Conservation (phyloP, 2,888 invertebrate genomes). For the Drosophila quasianomalipes region DNA sequence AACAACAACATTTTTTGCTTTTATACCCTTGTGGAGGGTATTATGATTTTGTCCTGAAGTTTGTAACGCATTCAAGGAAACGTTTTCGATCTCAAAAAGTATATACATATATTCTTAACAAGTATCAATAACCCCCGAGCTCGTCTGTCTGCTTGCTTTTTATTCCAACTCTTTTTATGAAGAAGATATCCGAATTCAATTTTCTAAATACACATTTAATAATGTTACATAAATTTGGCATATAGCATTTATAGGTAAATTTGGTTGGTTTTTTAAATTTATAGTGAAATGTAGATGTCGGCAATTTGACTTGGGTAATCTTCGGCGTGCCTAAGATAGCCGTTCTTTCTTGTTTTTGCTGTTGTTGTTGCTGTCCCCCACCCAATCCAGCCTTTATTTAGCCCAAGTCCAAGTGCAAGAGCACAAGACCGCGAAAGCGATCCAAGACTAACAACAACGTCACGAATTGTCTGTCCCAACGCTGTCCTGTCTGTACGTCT, state of each 20-base stretch:
- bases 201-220: neutral
- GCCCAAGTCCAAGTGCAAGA: constrained; percentile 42
- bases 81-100: neutral
- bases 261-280: neutral
- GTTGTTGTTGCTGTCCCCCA: constrained; percentile 5
- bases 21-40: neutral
- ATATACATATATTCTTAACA: no score
- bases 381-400: constrained; percentile 49
- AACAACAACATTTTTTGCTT: constrained; percentile 30
- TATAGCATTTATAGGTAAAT: neutral
- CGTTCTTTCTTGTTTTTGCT: constrained; percentile 25
- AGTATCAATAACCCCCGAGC: constrained; percentile 5
- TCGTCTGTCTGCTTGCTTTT: neutral
- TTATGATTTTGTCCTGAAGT: neutral
- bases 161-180: neutral
- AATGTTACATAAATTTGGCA: neutral
- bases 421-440: constrained; percentile 41
- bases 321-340: neutral
- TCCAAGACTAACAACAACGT: constrained; percentile 79
- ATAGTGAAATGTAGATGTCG: neutral
- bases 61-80: neutral
- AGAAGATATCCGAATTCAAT: neutral
- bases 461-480: constrained; percentile 80
- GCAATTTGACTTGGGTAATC: neutral
- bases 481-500: constrained; percentile 50